Evolutionary conservation across 2,888 invertebrate species (phyloP).

Genomic region (Drosophila tripunctata): DNA sequence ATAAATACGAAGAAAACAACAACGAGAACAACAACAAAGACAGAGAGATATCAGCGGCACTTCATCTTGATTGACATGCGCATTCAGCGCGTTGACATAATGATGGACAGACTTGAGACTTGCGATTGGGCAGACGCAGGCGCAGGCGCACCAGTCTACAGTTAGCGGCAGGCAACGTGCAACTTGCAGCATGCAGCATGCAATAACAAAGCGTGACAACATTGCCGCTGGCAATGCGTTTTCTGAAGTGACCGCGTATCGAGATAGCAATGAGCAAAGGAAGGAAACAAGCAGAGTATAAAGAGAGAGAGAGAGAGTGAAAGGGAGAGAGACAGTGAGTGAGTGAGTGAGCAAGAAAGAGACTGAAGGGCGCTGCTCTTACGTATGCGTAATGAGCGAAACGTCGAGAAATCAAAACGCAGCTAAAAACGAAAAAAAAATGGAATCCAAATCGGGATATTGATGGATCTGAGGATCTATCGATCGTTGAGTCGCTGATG

Average conservation of each 20-base stretch:
- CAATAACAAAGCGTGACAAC: constrained; percentile 61
- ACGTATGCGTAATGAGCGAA: constrained; percentile 71
- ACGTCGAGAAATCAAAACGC: constrained; percentile 25
- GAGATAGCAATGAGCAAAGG: constrained; percentile 21
- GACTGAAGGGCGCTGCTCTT: constrained; percentile 36
- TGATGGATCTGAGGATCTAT: constrained; percentile 4
- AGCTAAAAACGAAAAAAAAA: constrained; percentile 26
- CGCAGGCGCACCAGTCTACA: constrained; percentile 44
- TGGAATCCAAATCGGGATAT: constrained; percentile 2
- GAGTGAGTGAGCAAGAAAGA: background rate
- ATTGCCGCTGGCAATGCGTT: constrained; percentile 65
- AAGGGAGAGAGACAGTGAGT: background rate
- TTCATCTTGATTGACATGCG: constrained; percentile 84
- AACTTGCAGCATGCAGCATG: constrained; percentile 12
- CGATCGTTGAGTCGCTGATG: constrained; percentile 60
- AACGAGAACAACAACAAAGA: constrained; percentile 8
- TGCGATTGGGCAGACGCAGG: constrained; percentile 49
- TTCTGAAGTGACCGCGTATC: constrained; percentile 58
- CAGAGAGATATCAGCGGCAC: constrained; percentile 79
- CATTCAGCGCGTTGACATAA: constrained; percentile 84
- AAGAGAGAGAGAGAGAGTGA: background rate
- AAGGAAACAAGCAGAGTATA: background rate
- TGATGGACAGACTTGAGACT: constrained; percentile 82
- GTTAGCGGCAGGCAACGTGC: constrained; percentile 16
- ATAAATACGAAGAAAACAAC: constrained; percentile 6